Percentiles rank a stretch among this genome's conserved stretches.
phyloP scores from a whole-genome alignment of 2,888 invertebrate species.

The Synergus itoensis region DNA sequence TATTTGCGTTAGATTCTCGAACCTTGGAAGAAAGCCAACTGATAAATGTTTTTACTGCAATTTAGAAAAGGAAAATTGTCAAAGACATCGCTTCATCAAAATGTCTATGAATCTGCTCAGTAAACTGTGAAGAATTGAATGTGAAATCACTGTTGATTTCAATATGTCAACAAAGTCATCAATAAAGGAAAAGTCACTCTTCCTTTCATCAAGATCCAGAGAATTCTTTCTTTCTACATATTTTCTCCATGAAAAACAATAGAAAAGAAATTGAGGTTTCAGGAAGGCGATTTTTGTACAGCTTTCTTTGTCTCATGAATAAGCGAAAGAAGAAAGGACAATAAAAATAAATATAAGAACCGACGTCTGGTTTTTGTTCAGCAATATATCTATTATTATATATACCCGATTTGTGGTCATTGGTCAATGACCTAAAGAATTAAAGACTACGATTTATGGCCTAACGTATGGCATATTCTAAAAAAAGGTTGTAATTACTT shows the following conservation, averaged over 20 bases:
- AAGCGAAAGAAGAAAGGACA: not conserved
- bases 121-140: constrained; percentile 1
- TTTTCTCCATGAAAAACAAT: not conserved
- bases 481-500: constrained; percentile 53
- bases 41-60: constrained; percentile 15
- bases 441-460: constrained; percentile 23
- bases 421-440: constrained; percentile 32
- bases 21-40: not conserved
- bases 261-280: not conserved
- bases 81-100: constrained; percentile 3
- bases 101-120: not conserved
- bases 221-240: not conserved
- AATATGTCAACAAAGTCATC: not conserved
- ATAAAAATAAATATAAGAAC: not conserved
- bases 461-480: constrained; percentile 45
- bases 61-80: constrained; percentile 27
- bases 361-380: constrained; percentile 1
- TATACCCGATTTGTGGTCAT: constrained; percentile 36
- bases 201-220: not conserved
- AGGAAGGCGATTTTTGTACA: not conserved
- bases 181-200: constrained; percentile 1
- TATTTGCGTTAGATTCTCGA: not conserved
- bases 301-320: constrained; percentile 20
- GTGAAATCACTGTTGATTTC: constrained; percentile 17
- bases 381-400: constrained; percentile 21